Evolutionary conservation across 2,888 invertebrate genomes (phyloP).

Genomic region (Hemaris fuciformis): DNA sequence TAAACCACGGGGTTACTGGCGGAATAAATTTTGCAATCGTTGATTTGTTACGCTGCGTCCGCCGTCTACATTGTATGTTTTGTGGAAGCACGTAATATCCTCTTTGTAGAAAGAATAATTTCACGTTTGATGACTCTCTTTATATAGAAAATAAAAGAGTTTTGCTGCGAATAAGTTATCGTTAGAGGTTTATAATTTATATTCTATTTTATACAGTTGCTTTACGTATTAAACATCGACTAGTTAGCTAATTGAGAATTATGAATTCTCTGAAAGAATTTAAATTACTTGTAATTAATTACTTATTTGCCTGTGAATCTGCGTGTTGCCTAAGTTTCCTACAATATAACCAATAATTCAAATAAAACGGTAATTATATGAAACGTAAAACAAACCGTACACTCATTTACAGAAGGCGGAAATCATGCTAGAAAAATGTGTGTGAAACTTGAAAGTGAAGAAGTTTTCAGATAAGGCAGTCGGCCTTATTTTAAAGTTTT

Average conservation of each 20-base stretch:
- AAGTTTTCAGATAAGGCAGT: constrained; percentile 14
- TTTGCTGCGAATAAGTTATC: background rate
- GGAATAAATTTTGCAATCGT: constrained; percentile 7
- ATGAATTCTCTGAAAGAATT: background rate
- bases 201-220: background rate
- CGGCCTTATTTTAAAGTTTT: constrained; percentile 22
- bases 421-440: background rate
- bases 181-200: background rate
- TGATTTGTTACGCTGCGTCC: background rate
- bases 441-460: constrained; percentile 1
- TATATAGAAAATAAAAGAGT: background rate
- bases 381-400: background rate
- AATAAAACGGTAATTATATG: background rate
- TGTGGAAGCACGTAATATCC: background rate
- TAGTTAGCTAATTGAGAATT: background rate
- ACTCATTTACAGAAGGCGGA: background rate
- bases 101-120: background rate
- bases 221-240: background rate
- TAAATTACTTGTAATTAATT: background rate
- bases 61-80: background rate
- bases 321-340: background rate
- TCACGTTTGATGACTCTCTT: background rate
- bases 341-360: too few species aligned
- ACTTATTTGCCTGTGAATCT: background rate
- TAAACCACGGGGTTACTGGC: constrained; percentile 21